Evolutionary conservation across 2,888 invertebrate species (phyloP).

Genomic region (Magallana nippona): DNA sequence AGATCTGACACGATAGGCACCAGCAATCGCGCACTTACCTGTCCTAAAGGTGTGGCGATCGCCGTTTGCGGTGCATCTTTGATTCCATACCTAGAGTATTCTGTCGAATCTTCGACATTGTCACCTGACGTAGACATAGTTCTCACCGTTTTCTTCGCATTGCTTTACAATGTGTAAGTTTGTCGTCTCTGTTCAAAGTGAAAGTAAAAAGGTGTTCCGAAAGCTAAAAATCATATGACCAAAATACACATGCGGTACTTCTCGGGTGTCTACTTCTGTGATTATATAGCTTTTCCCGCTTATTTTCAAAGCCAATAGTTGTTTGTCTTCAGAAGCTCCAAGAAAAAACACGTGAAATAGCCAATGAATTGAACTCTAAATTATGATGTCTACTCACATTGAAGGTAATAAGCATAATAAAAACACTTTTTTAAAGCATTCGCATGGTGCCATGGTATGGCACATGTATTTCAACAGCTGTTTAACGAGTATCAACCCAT

Average conservation of each 20-base stretch:
- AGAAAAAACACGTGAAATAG: too few species aligned
- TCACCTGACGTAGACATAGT: not conserved
- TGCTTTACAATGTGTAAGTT: not conserved
- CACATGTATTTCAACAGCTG: too few species aligned
- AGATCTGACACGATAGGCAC: too few species aligned
- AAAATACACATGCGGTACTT: constrained; percentile 10
- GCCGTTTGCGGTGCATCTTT: constrained; percentile 68
- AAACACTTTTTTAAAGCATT: too few species aligned
- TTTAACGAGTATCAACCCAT: too few species aligned
- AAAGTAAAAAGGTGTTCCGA: not conserved
- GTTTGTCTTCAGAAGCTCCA: too few species aligned
- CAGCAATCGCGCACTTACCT: constrained; percentile 54
- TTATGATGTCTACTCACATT: too few species aligned
- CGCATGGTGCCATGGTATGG: too few species aligned
- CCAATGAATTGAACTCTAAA: too few species aligned
- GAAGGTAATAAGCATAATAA: too few species aligned
- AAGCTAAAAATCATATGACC: constrained; percentile 6
- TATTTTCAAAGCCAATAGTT: too few species aligned
- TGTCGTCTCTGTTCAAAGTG: not conserved
- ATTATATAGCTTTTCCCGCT: not conserved
- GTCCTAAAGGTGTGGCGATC: constrained; percentile 67
- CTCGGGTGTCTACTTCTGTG: not conserved
- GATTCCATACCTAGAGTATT: constrained; percentile 69
- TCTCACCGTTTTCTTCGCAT: not conserved
- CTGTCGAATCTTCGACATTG: constrained; percentile 40